Conservation (phyloP, 2,113 vertebrate genomes). For the Pholis gunnellus region DNA sequence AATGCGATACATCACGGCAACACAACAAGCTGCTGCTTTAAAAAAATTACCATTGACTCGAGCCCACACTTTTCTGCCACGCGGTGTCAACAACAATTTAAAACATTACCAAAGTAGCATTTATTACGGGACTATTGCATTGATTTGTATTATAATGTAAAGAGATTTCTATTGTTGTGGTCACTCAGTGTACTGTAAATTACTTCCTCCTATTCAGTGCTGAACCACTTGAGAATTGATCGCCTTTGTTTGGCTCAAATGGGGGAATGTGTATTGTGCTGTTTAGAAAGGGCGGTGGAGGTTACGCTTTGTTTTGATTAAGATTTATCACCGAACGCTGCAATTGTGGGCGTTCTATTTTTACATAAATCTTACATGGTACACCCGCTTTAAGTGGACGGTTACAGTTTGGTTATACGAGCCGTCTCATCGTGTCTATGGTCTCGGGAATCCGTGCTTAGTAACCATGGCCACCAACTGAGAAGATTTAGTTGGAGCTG, state of each 20-base stretch:
- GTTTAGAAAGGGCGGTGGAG: background rate
- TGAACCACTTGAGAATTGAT: conserved; percentile 25
- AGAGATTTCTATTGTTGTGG: background rate
- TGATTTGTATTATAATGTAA: background rate
- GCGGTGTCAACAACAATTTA: background rate
- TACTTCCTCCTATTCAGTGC: background rate
- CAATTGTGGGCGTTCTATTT: conserved; percentile 6
- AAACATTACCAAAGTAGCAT: background rate
- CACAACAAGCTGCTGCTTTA: background rate
- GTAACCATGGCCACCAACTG: conserved; percentile 41
- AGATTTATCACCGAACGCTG: conserved; percentile 5
- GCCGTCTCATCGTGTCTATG: conserved; percentile 34
- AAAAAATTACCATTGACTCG: background rate
- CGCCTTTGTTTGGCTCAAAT: background rate
- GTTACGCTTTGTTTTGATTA: conserved; percentile 16
- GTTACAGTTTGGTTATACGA: conserved; percentile 35
- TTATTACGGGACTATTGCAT: background rate
- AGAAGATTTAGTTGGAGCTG: conserved; percentile 56
- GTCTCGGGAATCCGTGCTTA: conserved; percentile 33
- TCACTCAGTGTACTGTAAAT: conserved; percentile 1
- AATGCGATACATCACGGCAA: background rate
- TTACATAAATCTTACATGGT: conserved; percentile 4
- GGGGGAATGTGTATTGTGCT: background rate
- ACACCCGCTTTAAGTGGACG: conserved; percentile 24
- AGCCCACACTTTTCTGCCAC: no score